Base-by-base conservation (phyloP, 2,113 vertebrate genomes). In the Dinomys branickii region DNA sequence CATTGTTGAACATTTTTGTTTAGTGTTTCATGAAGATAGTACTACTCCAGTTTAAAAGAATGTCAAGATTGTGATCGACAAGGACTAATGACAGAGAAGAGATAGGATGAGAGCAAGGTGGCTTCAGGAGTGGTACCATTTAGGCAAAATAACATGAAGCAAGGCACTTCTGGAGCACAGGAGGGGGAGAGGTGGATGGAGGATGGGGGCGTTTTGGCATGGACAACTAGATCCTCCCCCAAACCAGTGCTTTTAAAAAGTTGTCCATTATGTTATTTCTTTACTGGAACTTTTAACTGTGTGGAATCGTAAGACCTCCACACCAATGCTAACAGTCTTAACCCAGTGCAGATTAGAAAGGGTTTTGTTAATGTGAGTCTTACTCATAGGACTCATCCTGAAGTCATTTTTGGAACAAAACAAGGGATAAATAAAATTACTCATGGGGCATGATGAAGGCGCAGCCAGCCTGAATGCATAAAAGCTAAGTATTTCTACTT, bases 361-460 rank as follows among this genome's bases (percentile, higher is more conserved):
- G 47, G 20, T 50, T 96, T 93, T 95, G 54, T 80, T 94, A 65
- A 44, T 2, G 3, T 59, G 94, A 83, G 50, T 1, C 33, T 95
- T 87, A 92, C 65, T 95, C 69, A 84, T 19, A 83, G 71, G 71
- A 44, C 67, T 96, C 67, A 69, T 54, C 59, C 47, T 95, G 69
- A 86, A 84, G 73, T 84, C 56, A 59, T 65, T 95, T 92, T 52
- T 73, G 84, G 59, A 90, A 95, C 73, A 84, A 81, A 91, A 41
- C n/a, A 65, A 54, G 69, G 20, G 94, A 95, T 89, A 89, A 86
- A 96, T 63, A 84, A n/a, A 91, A 75, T 94, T 58, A 69, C 50
- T 88, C 83, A 81, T 17, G 56, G 86, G 12, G 38, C n/a, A 71
- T 44, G 35, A 58, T 73, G 52, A 58, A 85, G 88, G 77, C 88